Conservation (phyloP, 53 echinoderm and acorn worm species). For the Echinometra lucunter region DNA sequence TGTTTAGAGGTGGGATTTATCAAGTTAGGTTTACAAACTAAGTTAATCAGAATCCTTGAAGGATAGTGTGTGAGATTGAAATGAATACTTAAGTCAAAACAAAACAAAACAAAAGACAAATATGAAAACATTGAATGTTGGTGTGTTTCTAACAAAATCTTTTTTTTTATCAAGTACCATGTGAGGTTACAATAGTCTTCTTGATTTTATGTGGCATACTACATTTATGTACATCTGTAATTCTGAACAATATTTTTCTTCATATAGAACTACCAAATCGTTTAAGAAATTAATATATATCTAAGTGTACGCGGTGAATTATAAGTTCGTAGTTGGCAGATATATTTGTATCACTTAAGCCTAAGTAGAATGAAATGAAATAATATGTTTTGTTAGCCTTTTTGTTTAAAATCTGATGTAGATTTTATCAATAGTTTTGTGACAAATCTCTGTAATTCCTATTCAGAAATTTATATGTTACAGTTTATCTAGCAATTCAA, state of each 20-base stretch:
- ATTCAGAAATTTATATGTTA: background rate
- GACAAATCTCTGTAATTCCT: background rate
- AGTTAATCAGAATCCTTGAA: background rate
- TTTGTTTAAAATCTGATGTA: background rate
- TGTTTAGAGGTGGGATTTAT: background rate
- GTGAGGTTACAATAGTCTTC: no score
- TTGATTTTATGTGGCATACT: no score
- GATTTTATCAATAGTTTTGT: background rate
- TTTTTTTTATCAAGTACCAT: no score
- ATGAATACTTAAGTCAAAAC: background rate
- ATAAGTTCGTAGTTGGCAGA: background rate
- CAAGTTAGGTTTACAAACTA: background rate
- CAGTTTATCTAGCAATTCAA: background rate
- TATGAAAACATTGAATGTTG: background rate
- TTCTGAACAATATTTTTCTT: no score
- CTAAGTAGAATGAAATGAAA: background rate
- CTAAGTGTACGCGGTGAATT: constrained; percentile 12
- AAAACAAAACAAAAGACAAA: no score
- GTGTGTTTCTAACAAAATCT: no score
- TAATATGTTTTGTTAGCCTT: background rate
- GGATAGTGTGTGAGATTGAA: no score
- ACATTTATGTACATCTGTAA: no score
- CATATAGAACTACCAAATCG: background rate
- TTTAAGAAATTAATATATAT: background rate
- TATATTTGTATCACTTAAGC: background rate